Evolutionary conservation across 1,140 invertebrate genomes (phyloP), one percentile per base, ranked within the genome.

Genomic region (Micrasema longulum): DNA sequence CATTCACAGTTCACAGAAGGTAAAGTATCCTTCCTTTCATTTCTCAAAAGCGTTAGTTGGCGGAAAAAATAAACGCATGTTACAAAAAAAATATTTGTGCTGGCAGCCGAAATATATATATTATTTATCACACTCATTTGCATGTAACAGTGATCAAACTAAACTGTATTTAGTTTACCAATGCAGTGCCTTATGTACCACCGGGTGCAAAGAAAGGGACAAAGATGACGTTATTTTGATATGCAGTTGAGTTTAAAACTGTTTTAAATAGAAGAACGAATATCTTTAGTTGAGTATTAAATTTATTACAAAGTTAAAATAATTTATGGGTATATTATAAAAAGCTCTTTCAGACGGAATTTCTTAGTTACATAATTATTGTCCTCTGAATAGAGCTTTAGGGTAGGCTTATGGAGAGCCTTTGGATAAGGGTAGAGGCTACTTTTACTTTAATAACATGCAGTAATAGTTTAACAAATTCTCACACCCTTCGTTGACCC

Each of bases 391-490:
- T 52, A 20, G 14, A 23, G 48, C 20, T 52, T 52, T 20, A 52
- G 20, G 20, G 20, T 14, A 11, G 48, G 2, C 48, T 52, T 52
- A 52, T n/a, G n/a, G 16, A 20, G 5, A 20, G 20, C 16, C 20
- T 52, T 60, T 35, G 55, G 35, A 31, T n/a, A 35, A n/a, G 23
- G 26, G 23, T 35, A 26, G 23, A n/a, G 53, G 55, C n/a, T n/a
- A n/a, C n/a, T 60, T 31, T 60, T 60, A 23, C 35, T 60, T 60
- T 60, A 60, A 60, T 60, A 60, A 38, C 35, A 60, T 31, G 35
- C 55, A 60, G n/a, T n/a, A n/a, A n/a, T n/a, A n/a, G n/a, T n/a
- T n/a, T n/a, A n/a, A n/a, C n/a, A n/a, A n/a, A n/a, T n/a, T n/a
- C n/a, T n/a, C n/a, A n/a, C n/a, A n/a, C n/a, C n/a, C n/a, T n/a